Base-by-base conservation (phyloP, 2,888 invertebrate genomes). In the Gonocerus acuteangulatus region DNA sequence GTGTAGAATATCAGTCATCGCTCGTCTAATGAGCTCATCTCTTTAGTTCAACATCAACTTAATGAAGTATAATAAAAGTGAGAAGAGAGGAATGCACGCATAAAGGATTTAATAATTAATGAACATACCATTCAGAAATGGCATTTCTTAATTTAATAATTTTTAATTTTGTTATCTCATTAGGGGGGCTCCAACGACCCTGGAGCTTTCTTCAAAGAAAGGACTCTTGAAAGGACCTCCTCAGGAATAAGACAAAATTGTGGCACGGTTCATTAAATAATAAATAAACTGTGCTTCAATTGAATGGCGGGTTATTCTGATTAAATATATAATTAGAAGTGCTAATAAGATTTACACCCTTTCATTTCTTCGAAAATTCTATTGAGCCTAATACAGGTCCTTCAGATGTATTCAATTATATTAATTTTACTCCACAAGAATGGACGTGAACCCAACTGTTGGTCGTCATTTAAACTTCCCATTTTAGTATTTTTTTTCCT, bases 101-200 rank as follows among this genome's bases (percentile, higher is more conserved):
- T 9, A 39, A 32, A 11, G n/a, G 39, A 11, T 39, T n/a, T 39
- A 39, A n/a, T 39, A 39, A 39, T 39, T 39, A 39, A 39, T 39
- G 39, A 39, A 39, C n/a, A 39, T 39, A 11, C 39, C n/a, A 39
- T 39, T 39, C 13, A 39, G 15, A 13, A 39, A 39, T 39, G 39
- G 3, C 39, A 39, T 39, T 39, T 39, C 39, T 39, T 39, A 39
- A 39, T 39, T 39, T 39, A 39, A 39, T 39, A 39, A 39, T 39
- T 39, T 39, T 39, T 39, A 39, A 39, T 39, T 39, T 39, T 39
- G 39, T 39, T 39, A 39, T 39, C 39, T 39, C 39, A 39, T 39
- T 39, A 39, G 39, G 15, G 4, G 39, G 39, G 27, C 27, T 27
- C 27, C 27, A 6, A 27, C 27, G 27, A 27, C 4, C 27, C 9